Evolutionary conservation across 2,888 invertebrate species (phyloP), one percentile per base, ranked within the genome.

Genomic region (Autographa gamma): DNA sequence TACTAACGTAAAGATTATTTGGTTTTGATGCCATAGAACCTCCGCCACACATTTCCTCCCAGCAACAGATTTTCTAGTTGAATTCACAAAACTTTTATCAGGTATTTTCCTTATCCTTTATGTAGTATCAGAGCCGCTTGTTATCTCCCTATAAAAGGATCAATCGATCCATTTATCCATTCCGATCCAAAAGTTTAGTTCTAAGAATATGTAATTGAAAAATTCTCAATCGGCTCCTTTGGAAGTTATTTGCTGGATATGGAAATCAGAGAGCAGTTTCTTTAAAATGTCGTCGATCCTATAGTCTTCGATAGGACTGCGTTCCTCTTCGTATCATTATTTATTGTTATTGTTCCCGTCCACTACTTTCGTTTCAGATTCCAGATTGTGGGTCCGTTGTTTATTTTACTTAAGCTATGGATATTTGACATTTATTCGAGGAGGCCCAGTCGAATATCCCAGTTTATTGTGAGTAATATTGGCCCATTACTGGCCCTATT

Each of bases 321-420:
- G 64, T 83, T 74, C 69, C 66, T 56, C 56, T 73, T 83, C 82
- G 84, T 86, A 90, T 91, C 91, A 91, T 93, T 90, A 93, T 92
- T 93, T 93, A 93, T 90, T 86, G 90, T 93, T 92, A 93, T 90
- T 88, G 91, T 88, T 86, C 85, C 90, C 88, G 83, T 82, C 75
- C 79, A 76, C 79, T 77, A 79, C 79, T 82, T 83, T 82, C 68
- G 73, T 74, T 77, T 77, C 63, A 63, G 67, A 60, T 48, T 63
- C 69, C 79, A 85, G 82, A 86, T 88, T 85, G 83, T 76, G 73
- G 81, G 79, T 69, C 81, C 84, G 88, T 87, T 89, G 88, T 91
- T 90, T 91, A 88, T 92, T 91, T 88, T 89, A 88, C 87, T 91
- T 90, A 91, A 86, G 85, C 84, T 81, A 84, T 87, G 68, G 85